Conservation (phyloP, 2,888 invertebrate genomes). For the Parnassius smintheus region DNA sequence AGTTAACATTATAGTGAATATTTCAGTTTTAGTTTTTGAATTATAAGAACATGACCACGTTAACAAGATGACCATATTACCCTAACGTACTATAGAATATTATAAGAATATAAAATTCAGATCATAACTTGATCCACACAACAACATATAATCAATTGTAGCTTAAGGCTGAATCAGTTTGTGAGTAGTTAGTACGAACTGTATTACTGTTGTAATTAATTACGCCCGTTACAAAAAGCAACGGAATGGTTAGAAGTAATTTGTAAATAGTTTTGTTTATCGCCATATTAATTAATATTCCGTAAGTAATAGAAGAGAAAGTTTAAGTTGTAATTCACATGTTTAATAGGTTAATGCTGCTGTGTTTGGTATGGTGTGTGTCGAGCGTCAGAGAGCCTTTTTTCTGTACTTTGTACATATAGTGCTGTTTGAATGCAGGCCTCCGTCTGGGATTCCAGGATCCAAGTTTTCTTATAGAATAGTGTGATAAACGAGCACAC, state of each 20-base stretch:
- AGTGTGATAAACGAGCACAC: no score
- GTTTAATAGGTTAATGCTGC: neutral
- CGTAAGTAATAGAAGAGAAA: neutral
- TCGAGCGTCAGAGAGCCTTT: no score
- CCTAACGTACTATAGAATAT: no score
- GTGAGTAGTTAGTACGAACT: slow-evolving; percentile 37
- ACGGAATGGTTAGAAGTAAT: slow-evolving; percentile 2
- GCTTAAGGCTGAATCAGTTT: slow-evolving; percentile 40
- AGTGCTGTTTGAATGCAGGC: no score
- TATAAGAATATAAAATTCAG: neutral
- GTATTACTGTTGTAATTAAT: slow-evolving; percentile 12
- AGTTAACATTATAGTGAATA: no score
- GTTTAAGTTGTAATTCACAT: neutral
- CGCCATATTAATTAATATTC: slow-evolving; percentile 6
- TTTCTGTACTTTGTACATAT: no score
- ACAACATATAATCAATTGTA: slow-evolving; percentile 50
- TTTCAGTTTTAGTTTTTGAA: no score
- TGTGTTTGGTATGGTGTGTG: no score
- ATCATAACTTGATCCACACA: slow-evolving; percentile 35
- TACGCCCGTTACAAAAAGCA: slow-evolving; percentile 1
- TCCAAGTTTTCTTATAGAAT: no score
- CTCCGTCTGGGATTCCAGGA: no score
- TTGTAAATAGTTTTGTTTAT: slow-evolving; percentile 2
- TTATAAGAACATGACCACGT: no score
- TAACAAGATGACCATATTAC: no score